Conservation (phyloP, 1,140 invertebrate species). For the Oedothorax gibbosus region DNA sequence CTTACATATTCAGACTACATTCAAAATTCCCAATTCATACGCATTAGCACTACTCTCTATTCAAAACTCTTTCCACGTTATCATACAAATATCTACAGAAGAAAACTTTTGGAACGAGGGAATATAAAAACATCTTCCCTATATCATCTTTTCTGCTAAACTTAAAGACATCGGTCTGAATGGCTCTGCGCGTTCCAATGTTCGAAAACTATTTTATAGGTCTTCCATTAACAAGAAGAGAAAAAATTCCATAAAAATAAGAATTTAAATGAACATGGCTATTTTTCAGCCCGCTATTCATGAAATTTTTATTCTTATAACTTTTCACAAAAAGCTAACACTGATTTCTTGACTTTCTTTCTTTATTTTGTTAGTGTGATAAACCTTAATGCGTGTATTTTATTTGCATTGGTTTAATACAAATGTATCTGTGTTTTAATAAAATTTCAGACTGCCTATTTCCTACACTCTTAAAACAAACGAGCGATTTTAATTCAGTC, state of each 20-base stretch:
- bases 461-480: no score
- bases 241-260: constrained; percentile 38
- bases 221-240: constrained; percentile 30
- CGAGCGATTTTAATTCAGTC: no score
- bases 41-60: no score
- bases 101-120: background rate
- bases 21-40: no score
- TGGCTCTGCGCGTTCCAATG: background rate
- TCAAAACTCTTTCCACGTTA: no score
- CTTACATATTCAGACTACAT: no score
- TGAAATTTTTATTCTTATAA: constrained; percentile 33
- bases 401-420: no score
- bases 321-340: constrained; percentile 15
- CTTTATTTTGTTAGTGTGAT: constrained; percentile 52
- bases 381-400: constrained; percentile 46
- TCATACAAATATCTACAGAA: background rate
- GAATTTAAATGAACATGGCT: constrained; percentile 40
- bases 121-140: background rate
- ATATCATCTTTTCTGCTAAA: background rate
- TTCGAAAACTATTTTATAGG: constrained; percentile 51
- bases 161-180: constrained; percentile 15
- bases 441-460: no score
- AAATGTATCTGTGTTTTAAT: no score
- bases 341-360: constrained; percentile 50
- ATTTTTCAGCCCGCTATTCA: constrained; percentile 47